Conservation (phyloP, 2,888 invertebrate species). For the Pemphredon lugubris region DNA sequence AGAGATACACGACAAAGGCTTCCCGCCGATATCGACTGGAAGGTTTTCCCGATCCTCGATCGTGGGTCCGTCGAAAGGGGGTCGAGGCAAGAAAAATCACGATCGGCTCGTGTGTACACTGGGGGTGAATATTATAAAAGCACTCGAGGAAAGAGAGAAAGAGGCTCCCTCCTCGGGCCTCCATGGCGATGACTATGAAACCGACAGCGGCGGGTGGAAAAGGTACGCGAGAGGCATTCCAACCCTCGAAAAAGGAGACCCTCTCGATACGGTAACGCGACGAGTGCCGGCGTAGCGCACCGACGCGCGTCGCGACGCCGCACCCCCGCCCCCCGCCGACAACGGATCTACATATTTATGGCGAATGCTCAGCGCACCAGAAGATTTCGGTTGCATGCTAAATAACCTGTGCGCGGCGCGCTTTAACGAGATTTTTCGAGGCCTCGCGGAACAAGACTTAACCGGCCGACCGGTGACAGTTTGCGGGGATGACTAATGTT, state of each 20-base stretch:
- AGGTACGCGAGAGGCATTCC: constrained; percentile 41
- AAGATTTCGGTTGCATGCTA: constrained; percentile 77
- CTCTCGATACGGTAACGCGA: constrained; percentile 42
- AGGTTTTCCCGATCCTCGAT: constrained; percentile 24
- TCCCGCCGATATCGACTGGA: constrained; percentile 30
- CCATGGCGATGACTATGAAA: constrained; percentile 23
- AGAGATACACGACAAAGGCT: constrained; percentile 23
- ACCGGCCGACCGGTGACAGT: constrained; percentile 4
- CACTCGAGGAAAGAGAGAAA: constrained; percentile 46
- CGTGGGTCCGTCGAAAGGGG: constrained; percentile 27
- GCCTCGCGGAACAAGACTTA: constrained; percentile 1
- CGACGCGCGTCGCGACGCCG: constrained; percentile 55
- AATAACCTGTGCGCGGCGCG: constrained; percentile 58
- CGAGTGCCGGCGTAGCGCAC: constrained; percentile 43
- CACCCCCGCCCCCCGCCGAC: too few species aligned
- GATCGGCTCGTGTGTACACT: constrained; percentile 64
- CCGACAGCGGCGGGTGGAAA: constrained; percentile 36
- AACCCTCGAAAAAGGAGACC: constrained; percentile 49
- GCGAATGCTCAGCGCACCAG: constrained; percentile 71
- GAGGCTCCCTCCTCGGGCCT: constrained; percentile 15
- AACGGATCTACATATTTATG: constrained; percentile 77
- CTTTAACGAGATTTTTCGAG: constrained; percentile 38
- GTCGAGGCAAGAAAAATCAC: constrained; percentile 57
- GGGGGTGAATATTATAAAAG: constrained; percentile 78
- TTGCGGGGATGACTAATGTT: not conserved